Percentiles rank a stretch among this genome's conserved stretches.
Evolutionary conservation across 2,888 invertebrate species (phyloP).

Genomic region (Melanostoma mellinum): DNA sequence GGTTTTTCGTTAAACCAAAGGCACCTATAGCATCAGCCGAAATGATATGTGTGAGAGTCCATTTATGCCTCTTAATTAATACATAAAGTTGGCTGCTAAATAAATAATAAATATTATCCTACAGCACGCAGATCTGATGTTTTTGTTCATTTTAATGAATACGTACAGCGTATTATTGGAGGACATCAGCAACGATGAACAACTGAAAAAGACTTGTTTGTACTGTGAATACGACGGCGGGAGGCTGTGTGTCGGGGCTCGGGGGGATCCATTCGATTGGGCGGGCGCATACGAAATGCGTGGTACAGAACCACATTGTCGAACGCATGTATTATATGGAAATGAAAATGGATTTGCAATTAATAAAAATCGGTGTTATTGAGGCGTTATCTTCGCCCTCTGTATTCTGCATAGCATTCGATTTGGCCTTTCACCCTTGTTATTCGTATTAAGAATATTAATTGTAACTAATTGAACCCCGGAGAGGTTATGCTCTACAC

Average conservation of each 20-base stretch:
- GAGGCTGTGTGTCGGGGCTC: too few relatives aligned
- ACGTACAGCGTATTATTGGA: neutral
- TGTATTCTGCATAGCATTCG: neutral
- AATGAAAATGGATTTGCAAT: slow-evolving; percentile 39
- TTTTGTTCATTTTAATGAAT: slow-evolving; percentile 25
- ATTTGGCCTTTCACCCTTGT: slow-evolving; percentile 34
- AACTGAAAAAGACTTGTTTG: too few relatives aligned
- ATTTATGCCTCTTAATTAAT: slow-evolving; percentile 56
- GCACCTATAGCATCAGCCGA: neutral
- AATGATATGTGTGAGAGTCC: slow-evolving; percentile 29
- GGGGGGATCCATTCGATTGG: too few relatives aligned
- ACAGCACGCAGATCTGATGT: slow-evolving; percentile 8
- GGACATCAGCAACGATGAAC: too few relatives aligned
- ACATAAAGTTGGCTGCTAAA: slow-evolving; percentile 48
- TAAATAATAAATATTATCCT: slow-evolving; percentile 58
- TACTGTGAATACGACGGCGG: too few relatives aligned
- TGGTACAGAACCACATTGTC: too few relatives aligned
- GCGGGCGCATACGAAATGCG: too few relatives aligned
- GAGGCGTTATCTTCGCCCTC: neutral
- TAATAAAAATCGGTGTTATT: slow-evolving; percentile 57
- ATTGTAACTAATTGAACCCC: slow-evolving; percentile 74
- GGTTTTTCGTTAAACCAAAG: neutral
- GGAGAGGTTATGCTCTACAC: slow-evolving; percentile 22
- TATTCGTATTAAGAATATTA: slow-evolving; percentile 73
- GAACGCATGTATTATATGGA: too few relatives aligned